These are phyloP conservation scores for Toxotes jaculatrix DNA, from an alignment of 2,113 vertebrate genomes.

Conservation along the genomic window DNA sequence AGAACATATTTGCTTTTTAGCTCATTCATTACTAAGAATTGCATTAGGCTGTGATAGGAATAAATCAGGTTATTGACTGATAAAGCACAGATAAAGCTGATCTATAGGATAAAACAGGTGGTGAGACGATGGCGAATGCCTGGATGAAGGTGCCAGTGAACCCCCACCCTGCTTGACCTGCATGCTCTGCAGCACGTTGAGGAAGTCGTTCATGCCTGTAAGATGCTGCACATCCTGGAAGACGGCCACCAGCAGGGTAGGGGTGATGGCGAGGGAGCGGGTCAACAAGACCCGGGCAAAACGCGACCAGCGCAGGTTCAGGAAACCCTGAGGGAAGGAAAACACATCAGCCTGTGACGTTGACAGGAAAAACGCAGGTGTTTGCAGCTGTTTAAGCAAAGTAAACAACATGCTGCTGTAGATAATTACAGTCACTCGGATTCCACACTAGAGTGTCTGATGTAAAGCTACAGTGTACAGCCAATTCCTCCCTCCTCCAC, in stretches of 20 bases:
- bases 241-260: conserved; percentile 91
- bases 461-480: background rate
- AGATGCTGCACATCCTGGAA: conserved; percentile 91
- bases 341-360: background rate
- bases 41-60: too few relatives aligned
- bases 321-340: conserved; percentile 87
- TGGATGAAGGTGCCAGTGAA: background rate
- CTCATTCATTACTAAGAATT: too few relatives aligned
- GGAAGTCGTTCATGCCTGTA: conserved; percentile 96
- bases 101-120: background rate
- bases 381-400: background rate
- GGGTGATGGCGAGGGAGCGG: conserved; percentile 91
- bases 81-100: background rate
- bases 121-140: background rate
- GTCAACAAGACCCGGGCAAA: conserved; percentile 93
- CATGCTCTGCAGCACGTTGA: conserved; percentile 95
- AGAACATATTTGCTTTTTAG: too few relatives aligned
- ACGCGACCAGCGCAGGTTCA: conserved; percentile 95
- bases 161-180: conserved; percentile 83
- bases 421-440: too few relatives aligned
- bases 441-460: too few relatives aligned
- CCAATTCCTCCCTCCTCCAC: conserved; percentile 12
- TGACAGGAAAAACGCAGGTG: background rate
- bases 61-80: background rate
- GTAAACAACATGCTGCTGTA: background rate